Evolutionary conservation across 1,140 invertebrate genomes (phyloP).

Genomic region (Zaprionus vittiger): DNA sequence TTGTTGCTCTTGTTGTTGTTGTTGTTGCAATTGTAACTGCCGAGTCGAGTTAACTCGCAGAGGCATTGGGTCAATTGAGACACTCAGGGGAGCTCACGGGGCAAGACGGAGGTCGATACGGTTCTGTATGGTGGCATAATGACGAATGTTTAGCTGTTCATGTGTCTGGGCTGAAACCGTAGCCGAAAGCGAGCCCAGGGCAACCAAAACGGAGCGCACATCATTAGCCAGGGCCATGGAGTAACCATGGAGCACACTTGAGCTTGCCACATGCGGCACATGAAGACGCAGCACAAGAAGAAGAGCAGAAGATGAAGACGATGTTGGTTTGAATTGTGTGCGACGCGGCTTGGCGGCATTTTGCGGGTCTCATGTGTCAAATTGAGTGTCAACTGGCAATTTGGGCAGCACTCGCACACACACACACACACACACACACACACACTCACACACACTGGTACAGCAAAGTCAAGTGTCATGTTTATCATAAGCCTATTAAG

Average conservation of each 20-base stretch:
- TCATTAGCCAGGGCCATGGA: constrained; percentile 64
- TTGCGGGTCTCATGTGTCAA: constrained; percentile 77
- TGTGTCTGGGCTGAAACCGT: constrained; percentile 55
- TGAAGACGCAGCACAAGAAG: background rate
- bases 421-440: constrained; percentile 10
- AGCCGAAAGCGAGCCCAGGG: constrained; percentile 38
- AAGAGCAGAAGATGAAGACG: constrained; percentile 24
- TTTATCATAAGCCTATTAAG: constrained; percentile 82
- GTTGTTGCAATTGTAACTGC: constrained; percentile 46
- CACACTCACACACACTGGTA: background rate
- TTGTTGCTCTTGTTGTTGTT: background rate
- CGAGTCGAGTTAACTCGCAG: constrained; percentile 13
- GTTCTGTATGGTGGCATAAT: constrained; percentile 59
- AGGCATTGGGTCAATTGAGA: constrained; percentile 10
- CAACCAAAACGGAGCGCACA: constrained; percentile 59
- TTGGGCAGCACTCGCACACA: constrained; percentile 52
- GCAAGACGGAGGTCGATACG: background rate
- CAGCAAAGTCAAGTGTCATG: constrained; percentile 78
- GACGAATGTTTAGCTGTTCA: constrained; percentile 76
- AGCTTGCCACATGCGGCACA: constrained; percentile 55
- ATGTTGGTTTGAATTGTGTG: constrained; percentile 7
- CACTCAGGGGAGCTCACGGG: background rate
- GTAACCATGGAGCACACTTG: constrained; percentile 78
- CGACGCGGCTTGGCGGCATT: constrained; percentile 37
- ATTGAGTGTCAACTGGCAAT: constrained; percentile 83